Conservation (phyloP, 2,888 invertebrate genomes). For the Acrocera orbiculus region DNA sequence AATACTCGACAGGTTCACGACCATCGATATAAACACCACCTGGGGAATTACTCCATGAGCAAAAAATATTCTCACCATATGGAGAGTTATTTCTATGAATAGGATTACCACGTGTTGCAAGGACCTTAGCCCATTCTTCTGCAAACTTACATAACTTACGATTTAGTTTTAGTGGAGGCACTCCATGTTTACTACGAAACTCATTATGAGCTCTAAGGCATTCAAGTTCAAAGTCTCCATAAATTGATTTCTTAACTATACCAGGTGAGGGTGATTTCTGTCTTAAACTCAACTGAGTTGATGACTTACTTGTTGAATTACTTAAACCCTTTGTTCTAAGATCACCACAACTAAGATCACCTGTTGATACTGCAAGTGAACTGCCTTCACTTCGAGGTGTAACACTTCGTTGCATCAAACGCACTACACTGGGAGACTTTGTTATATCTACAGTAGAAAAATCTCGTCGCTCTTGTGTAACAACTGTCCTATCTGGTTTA, state of each 20-base stretch:
- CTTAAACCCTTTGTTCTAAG: slow-evolving; percentile 14
- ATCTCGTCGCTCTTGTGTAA: slow-evolving; percentile 40
- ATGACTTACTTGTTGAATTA: slow-evolving; percentile 14
- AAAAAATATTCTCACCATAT: slow-evolving; percentile 68
- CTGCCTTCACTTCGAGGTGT: slow-evolving; percentile 15
- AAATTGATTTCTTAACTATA: slow-evolving; percentile 20
- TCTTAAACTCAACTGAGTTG: slow-evolving; percentile 14
- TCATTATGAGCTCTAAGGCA: slow-evolving; percentile 56
- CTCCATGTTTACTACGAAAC: slow-evolving; percentile 48
- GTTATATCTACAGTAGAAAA: slow-evolving; percentile 15
- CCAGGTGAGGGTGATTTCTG: slow-evolving; percentile 22
- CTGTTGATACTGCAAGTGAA: slow-evolving; percentile 14
- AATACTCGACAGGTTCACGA: slow-evolving; percentile 21
- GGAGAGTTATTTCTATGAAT: slow-evolving; percentile 59
- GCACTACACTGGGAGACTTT: slow-evolving; percentile 17
- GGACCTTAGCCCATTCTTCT: slow-evolving; percentile 47
- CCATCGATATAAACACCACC: slow-evolving; percentile 37
- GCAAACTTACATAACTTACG: slow-evolving; percentile 49
- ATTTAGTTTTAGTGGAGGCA: slow-evolving; percentile 44
- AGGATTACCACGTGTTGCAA: slow-evolving; percentile 47
- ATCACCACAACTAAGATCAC: slow-evolving; percentile 14
- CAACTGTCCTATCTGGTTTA: slow-evolving; percentile 43
- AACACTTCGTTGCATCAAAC: slow-evolving; percentile 15
- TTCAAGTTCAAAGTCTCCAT: slow-evolving; percentile 42
- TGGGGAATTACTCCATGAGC: slow-evolving; percentile 48